Percentiles rank a stretch among this genome's conserved stretches.
Conservation (phyloP, 2,888 invertebrate genomes). For the Campaea margaritaria region DNA sequence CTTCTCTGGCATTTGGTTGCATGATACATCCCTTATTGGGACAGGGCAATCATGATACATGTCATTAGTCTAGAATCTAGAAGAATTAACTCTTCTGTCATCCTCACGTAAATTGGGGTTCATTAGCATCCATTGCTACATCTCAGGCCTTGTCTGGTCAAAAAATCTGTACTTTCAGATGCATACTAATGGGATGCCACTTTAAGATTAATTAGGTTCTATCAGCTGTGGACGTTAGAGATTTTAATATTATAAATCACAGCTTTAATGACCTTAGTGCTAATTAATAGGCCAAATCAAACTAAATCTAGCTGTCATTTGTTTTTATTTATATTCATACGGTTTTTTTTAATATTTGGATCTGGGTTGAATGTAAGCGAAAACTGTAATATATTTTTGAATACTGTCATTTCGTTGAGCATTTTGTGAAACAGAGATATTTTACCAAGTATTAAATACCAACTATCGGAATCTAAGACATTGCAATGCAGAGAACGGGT, state of each 20-base stretch:
- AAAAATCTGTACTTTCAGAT: background rate
- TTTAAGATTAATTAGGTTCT: no score
- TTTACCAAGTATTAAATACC: background rate
- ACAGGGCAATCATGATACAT: conserved; percentile 28
- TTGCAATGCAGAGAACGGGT: conserved; percentile 18
- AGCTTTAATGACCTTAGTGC: no score
- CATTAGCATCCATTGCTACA: background rate
- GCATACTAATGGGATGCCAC: background rate
- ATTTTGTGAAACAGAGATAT: no score
- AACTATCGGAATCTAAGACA: conserved; percentile 7
- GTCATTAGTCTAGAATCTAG: conserved; percentile 20
- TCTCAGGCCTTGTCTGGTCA: background rate
- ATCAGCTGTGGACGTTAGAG: no score
- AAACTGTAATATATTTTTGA: no score
- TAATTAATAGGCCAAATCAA: no score
- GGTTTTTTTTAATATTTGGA: no score
- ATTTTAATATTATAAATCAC: no score
- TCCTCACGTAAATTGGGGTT: background rate
- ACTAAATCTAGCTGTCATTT: no score
- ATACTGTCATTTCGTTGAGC: no score
- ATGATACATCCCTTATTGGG: conserved; percentile 25
- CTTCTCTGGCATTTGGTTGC: conserved; percentile 32
- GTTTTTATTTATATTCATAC: no score
- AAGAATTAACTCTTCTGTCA: conserved; percentile 1
- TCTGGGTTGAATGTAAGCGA: no score